Base-by-base conservation (phyloP, 2,797 vertebrate species). In the Furcifer pardalis region DNA sequence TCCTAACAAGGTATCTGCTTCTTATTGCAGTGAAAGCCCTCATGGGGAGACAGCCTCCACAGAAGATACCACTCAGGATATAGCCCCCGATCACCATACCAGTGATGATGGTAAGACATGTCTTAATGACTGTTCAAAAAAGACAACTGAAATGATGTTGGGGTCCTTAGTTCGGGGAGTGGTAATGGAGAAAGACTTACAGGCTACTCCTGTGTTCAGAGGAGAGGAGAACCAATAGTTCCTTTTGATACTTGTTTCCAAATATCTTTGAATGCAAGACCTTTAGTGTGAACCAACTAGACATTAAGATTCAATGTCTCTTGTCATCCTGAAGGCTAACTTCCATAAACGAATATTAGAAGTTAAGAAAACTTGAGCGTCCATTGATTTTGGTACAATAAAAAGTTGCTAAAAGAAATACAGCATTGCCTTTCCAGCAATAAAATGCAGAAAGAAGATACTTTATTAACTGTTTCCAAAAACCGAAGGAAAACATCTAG, bases 41-140 rank as follows among this genome's bases (percentile, higher is more conserved):
- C 98, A 98, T 1, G 97, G 97, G 87, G 99, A 99, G 93, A 97
- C 98, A 88, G 97, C 97, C 87, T 97, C 97, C 1, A 92, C 97
- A 82, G 98, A 98, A 82, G 98, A 98, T 87, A 96, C 97, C 0
- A 96, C 96, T 35, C 97, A 97, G 83, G 98, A 99, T 10, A 94
- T 97, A 0, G 91, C 96, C 1, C 92, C 96, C 1, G 97, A 97
- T n/a, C 95, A 96, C 93, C 97, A 96, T 91, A 98, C 97, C 85
- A 98, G 98, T 0, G 98, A 99, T 44, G 98, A 99, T 9, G 98
- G 99, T 99, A 95, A 0, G 96, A 86, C 52, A 1, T 7, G 1
- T 0, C 78, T 21, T 72, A 0, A 2, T 15, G 0, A 81, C 35
- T 59, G 27, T 30, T 21, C 75, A 59, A 9, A 3, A 75, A 79